Evolutionary conservation across 2,888 invertebrate genomes (phyloP).

Genomic region (Linyphia triangularis): DNA sequence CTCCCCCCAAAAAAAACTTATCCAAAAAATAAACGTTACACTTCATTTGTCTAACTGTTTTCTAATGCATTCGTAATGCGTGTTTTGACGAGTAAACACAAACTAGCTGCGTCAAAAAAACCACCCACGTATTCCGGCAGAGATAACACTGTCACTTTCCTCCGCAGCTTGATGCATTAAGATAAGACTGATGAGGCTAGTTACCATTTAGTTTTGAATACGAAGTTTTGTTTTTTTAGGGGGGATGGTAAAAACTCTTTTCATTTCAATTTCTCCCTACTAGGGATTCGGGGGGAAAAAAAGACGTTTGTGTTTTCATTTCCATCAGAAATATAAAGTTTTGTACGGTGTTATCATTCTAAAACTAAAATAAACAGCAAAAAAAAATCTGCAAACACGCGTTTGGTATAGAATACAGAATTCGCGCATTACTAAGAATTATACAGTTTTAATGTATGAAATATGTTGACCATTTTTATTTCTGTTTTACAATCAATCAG

Average conservation of each 20-base stretch:
- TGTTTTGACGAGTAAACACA: background rate
- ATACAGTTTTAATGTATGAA: slow-evolving; percentile 3
- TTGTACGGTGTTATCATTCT: background rate
- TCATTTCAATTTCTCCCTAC: background rate
- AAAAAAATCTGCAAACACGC: background rate
- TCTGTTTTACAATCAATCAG: background rate
- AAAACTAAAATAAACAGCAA: background rate
- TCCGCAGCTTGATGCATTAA: slow-evolving; percentile 31
- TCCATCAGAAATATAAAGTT: background rate
- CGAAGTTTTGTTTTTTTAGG: background rate
- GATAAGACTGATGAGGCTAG: slow-evolving; percentile 65
- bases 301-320: background rate
- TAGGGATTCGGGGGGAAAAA: background rate
- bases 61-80: slow-evolving; percentile 14
- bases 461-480: background rate
- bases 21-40: background rate
- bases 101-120: background rate
- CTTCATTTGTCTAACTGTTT: slow-evolving; percentile 43
- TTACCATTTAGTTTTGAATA: background rate
- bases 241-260: background rate
- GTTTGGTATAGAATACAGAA: background rate
- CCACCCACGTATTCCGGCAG: background rate
- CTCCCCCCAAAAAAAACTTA: background rate
- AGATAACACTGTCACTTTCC: slow-evolving; percentile 56
- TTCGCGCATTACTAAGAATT: background rate